Evolutionary conservation across 2,113 vertebrate species (phyloP).

Genomic region (Numenius arquata): DNA sequence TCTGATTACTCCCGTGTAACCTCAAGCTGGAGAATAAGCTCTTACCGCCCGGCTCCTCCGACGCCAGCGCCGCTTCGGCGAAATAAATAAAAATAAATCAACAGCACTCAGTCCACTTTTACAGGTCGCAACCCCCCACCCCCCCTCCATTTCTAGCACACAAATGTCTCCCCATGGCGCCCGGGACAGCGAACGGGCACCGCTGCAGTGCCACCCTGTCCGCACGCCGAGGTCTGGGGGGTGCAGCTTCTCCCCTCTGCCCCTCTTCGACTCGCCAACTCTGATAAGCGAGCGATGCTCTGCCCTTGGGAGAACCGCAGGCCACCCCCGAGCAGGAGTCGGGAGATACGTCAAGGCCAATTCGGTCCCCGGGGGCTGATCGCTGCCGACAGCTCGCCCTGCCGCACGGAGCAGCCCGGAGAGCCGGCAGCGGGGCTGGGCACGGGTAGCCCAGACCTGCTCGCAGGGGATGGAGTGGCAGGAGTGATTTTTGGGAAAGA

Average conservation of each 20-base stretch:
- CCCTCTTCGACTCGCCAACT: not conserved
- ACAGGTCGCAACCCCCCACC: rapidly evolving
- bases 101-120: not conserved
- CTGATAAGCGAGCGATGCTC: not conserved
- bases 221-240: not conserved
- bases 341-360: not conserved
- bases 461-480: rapidly evolving
- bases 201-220: rapidly evolving
- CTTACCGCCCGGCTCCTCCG: not conserved
- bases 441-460: not conserved
- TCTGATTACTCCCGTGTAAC: not conserved
- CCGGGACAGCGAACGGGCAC: not conserved
- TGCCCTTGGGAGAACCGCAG: not conserved
- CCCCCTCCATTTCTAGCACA: not conserved
- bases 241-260: not conserved
- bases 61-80: not conserved
- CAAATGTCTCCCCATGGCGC: rapidly evolving
- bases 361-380: not conserved
- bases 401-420: not conserved
- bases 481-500: not conserved
- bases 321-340: not conserved
- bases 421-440: not conserved
- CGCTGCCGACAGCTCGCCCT: not conserved
- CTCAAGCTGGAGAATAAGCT: not conserved
- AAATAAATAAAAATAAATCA: not conserved